These are phyloP conservation scores for Stenodera caucasica DNA, from an alignment of 2,888 invertebrate species.

Conservation along the genomic window DNA sequence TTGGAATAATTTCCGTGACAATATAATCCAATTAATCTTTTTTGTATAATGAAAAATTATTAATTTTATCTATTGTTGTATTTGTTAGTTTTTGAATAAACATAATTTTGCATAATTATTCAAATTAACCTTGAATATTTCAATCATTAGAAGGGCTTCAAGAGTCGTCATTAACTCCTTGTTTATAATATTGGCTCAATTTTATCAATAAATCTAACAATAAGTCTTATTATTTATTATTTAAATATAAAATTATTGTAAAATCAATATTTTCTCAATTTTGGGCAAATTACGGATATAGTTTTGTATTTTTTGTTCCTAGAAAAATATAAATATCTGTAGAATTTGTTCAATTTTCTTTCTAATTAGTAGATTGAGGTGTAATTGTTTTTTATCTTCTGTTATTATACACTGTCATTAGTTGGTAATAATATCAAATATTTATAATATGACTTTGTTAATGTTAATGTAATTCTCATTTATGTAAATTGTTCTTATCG, in stretches of 20 bases:
- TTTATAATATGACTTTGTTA: slow-evolving; percentile 16
- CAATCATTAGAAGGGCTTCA: slow-evolving; percentile 3
- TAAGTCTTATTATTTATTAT: slow-evolving; percentile 23
- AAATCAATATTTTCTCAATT: background rate
- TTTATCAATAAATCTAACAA: slow-evolving; percentile 22
- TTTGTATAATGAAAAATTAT: background rate
- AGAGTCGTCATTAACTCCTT: slow-evolving; percentile 10
- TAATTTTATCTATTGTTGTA: background rate
- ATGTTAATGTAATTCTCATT: slow-evolving; percentile 10
- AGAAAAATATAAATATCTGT: no score
- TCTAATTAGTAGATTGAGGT: no score
- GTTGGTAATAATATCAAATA: slow-evolving; percentile 23
- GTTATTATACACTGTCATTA: slow-evolving; percentile 5
- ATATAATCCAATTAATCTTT: no score
- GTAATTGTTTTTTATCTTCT: background rate
- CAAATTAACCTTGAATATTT: slow-evolving; percentile 15
- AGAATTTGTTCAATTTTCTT: no score
- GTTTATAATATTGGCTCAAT: slow-evolving; percentile 21
- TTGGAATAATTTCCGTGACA: slow-evolving; percentile 1
- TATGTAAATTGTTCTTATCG: background rate
- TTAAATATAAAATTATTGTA: background rate
- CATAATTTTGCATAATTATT: background rate
- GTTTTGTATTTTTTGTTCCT: no score
- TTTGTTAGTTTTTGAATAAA: background rate
- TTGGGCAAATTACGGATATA: background rate